These are phyloP conservation scores for Arrhopalites spinosus DNA, from an alignment of 2,888 invertebrate species.

Conservation along the genomic window DNA sequence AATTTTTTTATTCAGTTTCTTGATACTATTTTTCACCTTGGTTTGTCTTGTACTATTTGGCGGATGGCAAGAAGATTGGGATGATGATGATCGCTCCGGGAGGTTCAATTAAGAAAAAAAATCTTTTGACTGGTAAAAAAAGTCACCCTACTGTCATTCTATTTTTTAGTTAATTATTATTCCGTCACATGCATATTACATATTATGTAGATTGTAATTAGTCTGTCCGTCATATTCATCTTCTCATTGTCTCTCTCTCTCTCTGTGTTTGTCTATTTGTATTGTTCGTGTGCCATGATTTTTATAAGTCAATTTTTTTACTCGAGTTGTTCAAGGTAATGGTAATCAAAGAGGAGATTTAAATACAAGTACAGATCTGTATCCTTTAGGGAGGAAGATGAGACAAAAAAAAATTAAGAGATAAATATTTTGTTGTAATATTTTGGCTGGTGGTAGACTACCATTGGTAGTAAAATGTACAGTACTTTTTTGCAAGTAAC, in stretches of 20 bases:
- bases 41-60: not conserved
- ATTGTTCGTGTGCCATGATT: not conserved
- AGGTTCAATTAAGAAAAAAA: not conserved
- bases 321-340: too few species aligned
- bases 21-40: not conserved
- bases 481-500: too few species aligned
- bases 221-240: slow-evolving; percentile 1
- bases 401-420: too few species aligned
- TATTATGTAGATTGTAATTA: slow-evolving; percentile 4
- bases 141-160: slow-evolving; percentile 11
- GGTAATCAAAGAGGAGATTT: too few species aligned
- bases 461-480: too few species aligned
- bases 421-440: too few species aligned
- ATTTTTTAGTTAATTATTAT: slow-evolving; percentile 15
- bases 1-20: not conserved
- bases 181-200: not conserved
- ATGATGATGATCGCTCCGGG: not conserved
- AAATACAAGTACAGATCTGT: too few species aligned
- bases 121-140: not conserved
- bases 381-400: too few species aligned
- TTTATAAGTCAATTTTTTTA: too few species aligned
- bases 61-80: not conserved
- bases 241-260: not conserved
- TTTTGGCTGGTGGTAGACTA: too few species aligned
- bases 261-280: not conserved